A percentile compares a stretch with the other conserved stretches of the same genome.
Evolutionary conservation across 2,797 vertebrate species (phyloP).

Genomic region (Pseudochirops corinnae): DNA sequence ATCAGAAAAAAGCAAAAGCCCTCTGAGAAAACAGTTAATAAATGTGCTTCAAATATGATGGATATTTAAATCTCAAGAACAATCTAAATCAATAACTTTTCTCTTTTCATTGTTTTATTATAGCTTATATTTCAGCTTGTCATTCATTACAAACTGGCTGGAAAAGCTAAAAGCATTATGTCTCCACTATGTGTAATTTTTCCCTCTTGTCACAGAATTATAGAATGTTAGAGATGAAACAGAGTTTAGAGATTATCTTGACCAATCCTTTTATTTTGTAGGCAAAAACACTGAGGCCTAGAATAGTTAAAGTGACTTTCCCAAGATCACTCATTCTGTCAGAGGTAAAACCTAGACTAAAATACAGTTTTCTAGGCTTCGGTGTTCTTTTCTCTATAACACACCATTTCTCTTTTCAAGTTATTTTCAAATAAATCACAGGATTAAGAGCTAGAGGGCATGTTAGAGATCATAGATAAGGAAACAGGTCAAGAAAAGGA

Average conservation of each 20-base stretch:
- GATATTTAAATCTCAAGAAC: constrained; percentile 41
- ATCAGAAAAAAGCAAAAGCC: constrained; percentile 14
- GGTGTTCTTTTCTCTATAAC: not conserved
- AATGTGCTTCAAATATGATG: not conserved
- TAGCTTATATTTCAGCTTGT: constrained; percentile 12
- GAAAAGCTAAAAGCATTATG: constrained; percentile 2
- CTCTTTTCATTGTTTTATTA: constrained; percentile 31
- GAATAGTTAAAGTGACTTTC: not conserved
- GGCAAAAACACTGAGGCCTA: not conserved
- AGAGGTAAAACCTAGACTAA: not conserved
- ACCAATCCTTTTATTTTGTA: not conserved
- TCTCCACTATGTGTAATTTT: not conserved
- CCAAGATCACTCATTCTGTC: not conserved
- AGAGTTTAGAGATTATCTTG: not conserved
- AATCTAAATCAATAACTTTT: not conserved
- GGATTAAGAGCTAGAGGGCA: not conserved
- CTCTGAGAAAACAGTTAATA: constrained; percentile 24
- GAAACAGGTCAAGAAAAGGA: not conserved
- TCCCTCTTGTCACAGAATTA: not conserved
- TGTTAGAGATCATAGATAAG: not conserved
- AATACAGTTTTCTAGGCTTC: not conserved
- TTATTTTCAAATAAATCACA: not conserved
- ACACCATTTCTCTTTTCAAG: not conserved
- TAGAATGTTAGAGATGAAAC: not conserved
- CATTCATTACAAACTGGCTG: constrained; percentile 2